Conservation (phyloP, 2,113 vertebrate species). For the Pyxicephalus adspersus region DNA sequence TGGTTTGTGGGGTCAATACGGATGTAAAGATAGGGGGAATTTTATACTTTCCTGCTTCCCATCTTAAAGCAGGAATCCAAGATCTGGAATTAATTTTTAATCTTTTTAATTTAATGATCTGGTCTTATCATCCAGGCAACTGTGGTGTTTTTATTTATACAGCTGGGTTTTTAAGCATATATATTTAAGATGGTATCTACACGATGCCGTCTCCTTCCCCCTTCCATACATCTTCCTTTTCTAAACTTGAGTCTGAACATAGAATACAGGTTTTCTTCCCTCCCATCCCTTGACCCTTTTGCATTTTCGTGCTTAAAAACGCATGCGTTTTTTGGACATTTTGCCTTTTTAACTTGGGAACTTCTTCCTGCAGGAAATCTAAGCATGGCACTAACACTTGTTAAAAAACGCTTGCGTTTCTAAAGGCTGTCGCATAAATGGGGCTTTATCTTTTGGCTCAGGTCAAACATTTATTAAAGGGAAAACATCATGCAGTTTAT, state of each 20-base stretch:
- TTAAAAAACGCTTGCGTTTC: no score
- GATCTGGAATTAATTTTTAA: conserved; percentile 4
- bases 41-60: neutral
- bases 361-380: no score
- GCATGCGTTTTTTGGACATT: no score
- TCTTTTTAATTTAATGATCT: neutral
- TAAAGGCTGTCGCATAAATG: no score
- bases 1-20: conserved; percentile 3
- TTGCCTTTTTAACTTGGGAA: no score
- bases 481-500: no score
- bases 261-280: neutral
- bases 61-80: neutral
- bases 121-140: neutral
- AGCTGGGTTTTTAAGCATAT: conserved; percentile 12
- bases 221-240: neutral
- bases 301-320: no score
- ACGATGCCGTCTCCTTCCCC: neutral
- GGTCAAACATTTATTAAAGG: no score
- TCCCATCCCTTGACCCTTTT: neutral
- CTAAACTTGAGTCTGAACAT: neutral
- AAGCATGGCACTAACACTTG: no score
- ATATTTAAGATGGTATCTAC: conserved; percentile 7
- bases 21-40: neutral
- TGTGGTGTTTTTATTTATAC: conserved; percentile 36
- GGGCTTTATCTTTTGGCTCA: no score